Evolutionary conservation across 1,140 invertebrate genomes (phyloP).

Genomic region (Cryptotermes secundus): DNA sequence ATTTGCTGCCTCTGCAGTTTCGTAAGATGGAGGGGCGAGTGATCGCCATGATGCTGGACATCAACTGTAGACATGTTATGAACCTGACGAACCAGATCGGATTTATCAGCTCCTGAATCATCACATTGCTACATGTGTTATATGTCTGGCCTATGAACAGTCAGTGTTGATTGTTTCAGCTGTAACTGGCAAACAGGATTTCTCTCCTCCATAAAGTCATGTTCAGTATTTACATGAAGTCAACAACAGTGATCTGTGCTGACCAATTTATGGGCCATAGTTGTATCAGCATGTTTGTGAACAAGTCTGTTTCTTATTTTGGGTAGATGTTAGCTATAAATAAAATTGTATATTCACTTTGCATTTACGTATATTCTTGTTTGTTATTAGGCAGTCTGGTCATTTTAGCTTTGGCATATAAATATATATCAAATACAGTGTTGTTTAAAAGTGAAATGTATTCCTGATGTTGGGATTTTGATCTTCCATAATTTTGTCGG

Average conservation of each 20-base stretch:
- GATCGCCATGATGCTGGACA: neutral
- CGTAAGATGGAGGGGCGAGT: neutral
- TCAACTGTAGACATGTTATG: neutral
- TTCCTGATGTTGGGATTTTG: neutral
- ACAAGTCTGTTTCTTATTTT: neutral
- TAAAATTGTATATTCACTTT: neutral
- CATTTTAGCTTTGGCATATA: neutral
- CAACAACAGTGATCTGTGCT: neutral
- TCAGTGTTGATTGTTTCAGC: neutral
- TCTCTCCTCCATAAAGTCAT: neutral
- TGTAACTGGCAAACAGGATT: neutral
- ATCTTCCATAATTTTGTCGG: neutral
- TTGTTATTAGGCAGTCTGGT: neutral
- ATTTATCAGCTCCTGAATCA: neutral
- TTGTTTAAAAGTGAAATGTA: neutral
- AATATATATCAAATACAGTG: neutral
- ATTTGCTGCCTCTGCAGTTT: slow-evolving; percentile 30
- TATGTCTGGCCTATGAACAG: neutral
- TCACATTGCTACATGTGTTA: neutral
- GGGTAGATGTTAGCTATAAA: neutral
- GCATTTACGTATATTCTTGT: neutral
- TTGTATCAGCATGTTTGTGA: neutral
- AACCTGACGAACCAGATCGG: neutral
- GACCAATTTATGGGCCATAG: neutral
- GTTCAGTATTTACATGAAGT: neutral